Conservation (phyloP, 92 coral and sea anemone genomes). For the Epizoanthus rinbou region DNA sequence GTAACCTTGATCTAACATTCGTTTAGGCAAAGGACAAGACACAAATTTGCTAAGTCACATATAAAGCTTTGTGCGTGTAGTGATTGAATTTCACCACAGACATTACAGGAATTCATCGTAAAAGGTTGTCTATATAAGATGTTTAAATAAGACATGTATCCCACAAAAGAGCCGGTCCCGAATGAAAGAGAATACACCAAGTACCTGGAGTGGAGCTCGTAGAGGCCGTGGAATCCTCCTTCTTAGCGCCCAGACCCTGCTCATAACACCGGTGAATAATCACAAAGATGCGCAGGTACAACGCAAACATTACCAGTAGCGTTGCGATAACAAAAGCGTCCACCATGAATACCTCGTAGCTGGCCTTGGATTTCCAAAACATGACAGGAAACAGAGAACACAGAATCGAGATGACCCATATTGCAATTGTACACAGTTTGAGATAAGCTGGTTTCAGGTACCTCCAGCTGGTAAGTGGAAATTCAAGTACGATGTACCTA, state of each 20-base stretch:
- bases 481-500: conserved; percentile 54
- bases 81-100: too few relatives aligned
- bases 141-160: too few relatives aligned
- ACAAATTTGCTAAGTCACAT: too few relatives aligned
- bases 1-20: too few relatives aligned
- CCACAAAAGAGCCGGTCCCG: too few relatives aligned
- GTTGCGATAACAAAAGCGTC: conserved; percentile 37
- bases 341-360: conserved; percentile 36
- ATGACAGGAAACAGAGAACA: conserved; percentile 14
- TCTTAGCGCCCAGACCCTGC: not conserved
- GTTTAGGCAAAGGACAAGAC: too few relatives aligned
- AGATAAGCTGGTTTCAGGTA: conserved; percentile 15
- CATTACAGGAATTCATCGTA: too few relatives aligned
- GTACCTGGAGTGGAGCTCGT: conserved; percentile 37
- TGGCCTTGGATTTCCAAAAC: not conserved
- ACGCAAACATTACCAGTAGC: conserved; percentile 39
- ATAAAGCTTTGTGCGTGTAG: too few relatives aligned
- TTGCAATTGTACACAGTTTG: conserved; percentile 42
- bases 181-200: not conserved
- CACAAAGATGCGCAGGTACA: conserved; percentile 55
- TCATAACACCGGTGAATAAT: conserved; percentile 49
- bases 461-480: conserved; percentile 40
- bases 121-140: too few relatives aligned
- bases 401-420: conserved; percentile 50
- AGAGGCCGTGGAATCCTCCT: conserved; percentile 29